Conservation (phyloP, 2,113 vertebrate genomes). For the Halichoeres trimaculatus region DNA sequence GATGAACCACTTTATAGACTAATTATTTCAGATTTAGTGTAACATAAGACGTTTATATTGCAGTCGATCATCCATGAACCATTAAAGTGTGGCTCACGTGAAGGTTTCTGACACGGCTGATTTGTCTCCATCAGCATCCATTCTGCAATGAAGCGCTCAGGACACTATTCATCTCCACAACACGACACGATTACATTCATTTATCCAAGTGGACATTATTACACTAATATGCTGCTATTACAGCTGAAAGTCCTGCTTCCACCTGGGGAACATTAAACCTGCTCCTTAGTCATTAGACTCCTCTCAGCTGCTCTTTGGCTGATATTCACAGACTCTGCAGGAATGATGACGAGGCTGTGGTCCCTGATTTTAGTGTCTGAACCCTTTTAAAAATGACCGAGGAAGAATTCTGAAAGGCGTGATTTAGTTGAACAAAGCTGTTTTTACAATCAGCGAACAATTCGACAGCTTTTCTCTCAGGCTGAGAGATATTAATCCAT, state of each 20-base stretch:
- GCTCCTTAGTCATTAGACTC: conserved; percentile 7
- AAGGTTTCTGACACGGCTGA: conserved; percentile 30
- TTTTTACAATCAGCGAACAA: neutral
- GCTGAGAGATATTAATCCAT: neutral
- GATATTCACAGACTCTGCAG: neutral
- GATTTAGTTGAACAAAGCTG: neutral
- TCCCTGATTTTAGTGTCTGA: neutral
- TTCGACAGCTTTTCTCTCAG: conserved; percentile 6
- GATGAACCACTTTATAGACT: neutral
- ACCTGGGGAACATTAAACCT: conserved; percentile 25
- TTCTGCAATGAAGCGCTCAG: conserved; percentile 44
- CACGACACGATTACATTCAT: conserved; percentile 30
- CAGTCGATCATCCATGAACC: conserved; percentile 24
- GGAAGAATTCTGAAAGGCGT: neutral
- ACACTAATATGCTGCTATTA: conserved; percentile 14
- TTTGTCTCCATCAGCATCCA: conserved; percentile 15
- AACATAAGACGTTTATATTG: conserved; percentile 3
- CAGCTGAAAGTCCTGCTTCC: conserved; percentile 33
- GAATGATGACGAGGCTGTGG: neutral
- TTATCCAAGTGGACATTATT: conserved; percentile 53
- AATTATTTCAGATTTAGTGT: neutral
- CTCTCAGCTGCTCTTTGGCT: neutral
- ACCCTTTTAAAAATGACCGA: neutral
- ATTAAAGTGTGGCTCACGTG: conserved; percentile 21
- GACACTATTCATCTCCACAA: conserved; percentile 44